Percentiles rank a stretch among this genome's conserved stretches.
Conservation (phyloP, 2,797 vertebrate species). For the Lepilemur septentrionalis region DNA sequence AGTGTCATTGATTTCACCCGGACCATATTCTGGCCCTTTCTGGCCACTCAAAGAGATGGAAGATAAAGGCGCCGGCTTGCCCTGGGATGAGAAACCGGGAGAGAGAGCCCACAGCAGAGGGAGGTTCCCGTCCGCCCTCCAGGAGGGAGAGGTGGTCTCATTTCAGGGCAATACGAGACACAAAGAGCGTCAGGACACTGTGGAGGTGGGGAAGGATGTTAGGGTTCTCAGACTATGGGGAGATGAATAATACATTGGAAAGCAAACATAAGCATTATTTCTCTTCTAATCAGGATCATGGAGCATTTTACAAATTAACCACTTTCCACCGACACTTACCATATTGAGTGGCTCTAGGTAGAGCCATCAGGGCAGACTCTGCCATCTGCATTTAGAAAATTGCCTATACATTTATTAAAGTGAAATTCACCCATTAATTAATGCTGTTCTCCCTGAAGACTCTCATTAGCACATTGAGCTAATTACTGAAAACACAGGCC, state of each 20-base stretch:
- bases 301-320: constrained; percentile 94
- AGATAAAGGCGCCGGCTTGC: not conserved
- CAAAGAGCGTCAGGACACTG: not conserved
- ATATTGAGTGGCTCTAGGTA: constrained; percentile 92
- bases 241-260: constrained; percentile 80
- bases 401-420: constrained; percentile 96
- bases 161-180: not conserved
- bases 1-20: not conserved
- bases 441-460: constrained; percentile 91
- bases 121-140: not conserved
- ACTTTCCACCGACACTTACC: constrained; percentile 95
- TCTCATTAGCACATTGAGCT: constrained; percentile 93
- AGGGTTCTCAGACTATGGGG: not conserved
- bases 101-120: not conserved
- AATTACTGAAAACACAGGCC: constrained; percentile 88
- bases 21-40: not conserved
- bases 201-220: not conserved
- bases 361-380: constrained; percentile 90
- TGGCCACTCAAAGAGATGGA: not conserved
- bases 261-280: constrained; percentile 77
- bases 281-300: constrained; percentile 89
- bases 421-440: constrained; percentile 98
- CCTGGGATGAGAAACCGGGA: not conserved
- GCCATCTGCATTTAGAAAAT: constrained; percentile 97
- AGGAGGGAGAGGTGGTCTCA: not conserved